Percentiles rank a stretch among this genome's conserved stretches.
Evolutionary conservation across 2,113 vertebrate genomes (phyloP).

Genomic region (Carassius carassius): DNA sequence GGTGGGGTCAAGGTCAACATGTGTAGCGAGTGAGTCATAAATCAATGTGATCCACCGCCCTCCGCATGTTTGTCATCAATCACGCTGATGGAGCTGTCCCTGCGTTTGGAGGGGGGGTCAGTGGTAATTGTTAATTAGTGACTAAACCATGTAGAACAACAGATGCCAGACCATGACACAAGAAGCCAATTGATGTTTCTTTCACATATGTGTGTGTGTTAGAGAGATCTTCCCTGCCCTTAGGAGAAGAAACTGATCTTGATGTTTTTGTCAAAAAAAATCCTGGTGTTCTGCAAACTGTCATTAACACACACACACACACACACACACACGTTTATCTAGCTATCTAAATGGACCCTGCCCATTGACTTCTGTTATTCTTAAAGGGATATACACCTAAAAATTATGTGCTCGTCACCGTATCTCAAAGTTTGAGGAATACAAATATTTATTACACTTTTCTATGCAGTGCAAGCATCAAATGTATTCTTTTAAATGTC

Average conservation of each 20-base stretch:
- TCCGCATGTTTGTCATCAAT: conserved; percentile 77
- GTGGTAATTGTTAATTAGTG: conserved; percentile 54
- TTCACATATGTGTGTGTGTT: background rate
- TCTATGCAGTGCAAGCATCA: background rate
- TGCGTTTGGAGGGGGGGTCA: conserved; percentile 26
- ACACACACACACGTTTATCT: background rate
- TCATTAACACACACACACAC: no score
- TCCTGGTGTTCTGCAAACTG: no score
- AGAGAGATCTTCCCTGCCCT: no score
- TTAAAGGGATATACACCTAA: background rate
- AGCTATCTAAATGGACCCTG: background rate
- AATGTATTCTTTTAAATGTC: no score
- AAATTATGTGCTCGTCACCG: background rate
- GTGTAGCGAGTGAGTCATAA: conserved; percentile 70
- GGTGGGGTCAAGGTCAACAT: conserved; percentile 72
- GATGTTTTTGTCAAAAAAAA: no score
- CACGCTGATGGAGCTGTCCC: conserved; percentile 65
- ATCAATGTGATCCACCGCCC: conserved; percentile 71
- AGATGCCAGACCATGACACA: conserved; percentile 34
- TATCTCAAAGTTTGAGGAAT: background rate
- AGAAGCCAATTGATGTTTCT: conserved; percentile 14
- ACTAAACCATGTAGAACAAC: conserved; percentile 54
- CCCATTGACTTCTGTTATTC: conserved; percentile 5
- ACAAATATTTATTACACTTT: background rate
- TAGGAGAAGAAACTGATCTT: no score